These are phyloP conservation scores for Labrus mixtus DNA, from an alignment of 2,113 vertebrate species.

Conservation along the genomic window DNA sequence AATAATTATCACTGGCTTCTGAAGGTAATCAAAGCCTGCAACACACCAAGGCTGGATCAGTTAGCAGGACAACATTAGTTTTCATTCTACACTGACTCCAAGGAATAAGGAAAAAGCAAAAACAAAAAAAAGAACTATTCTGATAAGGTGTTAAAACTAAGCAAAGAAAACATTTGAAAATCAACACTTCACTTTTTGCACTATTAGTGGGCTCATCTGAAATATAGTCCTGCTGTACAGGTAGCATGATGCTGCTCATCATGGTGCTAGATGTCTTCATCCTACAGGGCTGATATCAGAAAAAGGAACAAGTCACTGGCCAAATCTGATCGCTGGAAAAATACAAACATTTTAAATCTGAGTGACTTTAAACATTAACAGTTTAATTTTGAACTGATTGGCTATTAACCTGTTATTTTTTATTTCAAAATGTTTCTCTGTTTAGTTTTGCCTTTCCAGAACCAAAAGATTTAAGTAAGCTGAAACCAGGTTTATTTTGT, in stretches of 20 bases:
- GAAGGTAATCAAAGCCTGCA: conserved; percentile 52
- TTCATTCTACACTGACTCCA: conserved; percentile 64
- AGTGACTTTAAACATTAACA: conserved; percentile 45
- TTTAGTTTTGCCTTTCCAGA: conserved; percentile 41
- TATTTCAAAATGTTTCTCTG: conserved; percentile 39
- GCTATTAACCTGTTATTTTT: conserved; percentile 26
- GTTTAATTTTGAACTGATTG: conserved; percentile 43
- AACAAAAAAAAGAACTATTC: not conserved
- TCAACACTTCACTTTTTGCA: not conserved
- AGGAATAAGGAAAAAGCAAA: conserved; percentile 34
- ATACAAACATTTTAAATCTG: not conserved
- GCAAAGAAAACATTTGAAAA: conserved; percentile 39
- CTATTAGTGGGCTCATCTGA: conserved; percentile 14
- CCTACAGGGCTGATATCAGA: conserved; percentile 5
- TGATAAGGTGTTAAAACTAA: conserved; percentile 48
- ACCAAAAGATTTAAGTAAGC: conserved; percentile 41
- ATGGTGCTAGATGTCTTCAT: conserved; percentile 8
- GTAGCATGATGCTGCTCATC: not conserved
- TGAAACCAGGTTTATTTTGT: conserved; percentile 76
- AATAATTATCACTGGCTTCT: conserved; percentile 38
- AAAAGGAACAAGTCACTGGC: conserved; percentile 31
- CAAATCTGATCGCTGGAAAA: conserved; percentile 33
- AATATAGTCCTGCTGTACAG: not conserved
- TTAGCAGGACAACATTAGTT: conserved; percentile 21
- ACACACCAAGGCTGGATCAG: conserved; percentile 47